These are phyloP conservation scores for Siphlonurus alternatus DNA, from an alignment of 2,888 invertebrate species.

Conservation along the genomic window DNA sequence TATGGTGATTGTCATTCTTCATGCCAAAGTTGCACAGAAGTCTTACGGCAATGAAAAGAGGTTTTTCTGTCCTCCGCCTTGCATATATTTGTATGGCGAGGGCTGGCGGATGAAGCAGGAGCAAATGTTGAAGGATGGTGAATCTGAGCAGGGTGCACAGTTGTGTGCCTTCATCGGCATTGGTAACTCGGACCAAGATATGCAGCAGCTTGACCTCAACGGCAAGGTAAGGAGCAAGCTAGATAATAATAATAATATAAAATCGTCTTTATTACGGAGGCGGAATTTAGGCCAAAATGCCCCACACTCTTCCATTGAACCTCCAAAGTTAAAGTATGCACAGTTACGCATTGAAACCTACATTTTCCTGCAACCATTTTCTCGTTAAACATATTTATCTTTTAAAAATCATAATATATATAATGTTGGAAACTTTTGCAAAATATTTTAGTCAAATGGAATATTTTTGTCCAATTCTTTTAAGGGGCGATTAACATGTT, in stretches of 20 bases:
- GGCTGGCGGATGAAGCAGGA: conserved; percentile 95
- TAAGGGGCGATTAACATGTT: too few species aligned
- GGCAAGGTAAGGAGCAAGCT: conserved; percentile 45
- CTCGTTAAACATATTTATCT: too few species aligned
- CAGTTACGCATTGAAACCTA: not conserved
- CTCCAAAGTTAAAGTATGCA: not conserved
- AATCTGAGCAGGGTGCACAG: conserved; percentile 77
- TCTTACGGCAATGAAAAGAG: conserved; percentile 99
- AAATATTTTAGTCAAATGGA: too few species aligned
- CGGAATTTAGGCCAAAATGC: not conserved
- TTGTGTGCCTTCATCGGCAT: conserved; percentile 99
- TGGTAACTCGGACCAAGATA: conserved; percentile 95
- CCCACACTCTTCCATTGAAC: too few species aligned
- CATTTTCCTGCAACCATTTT: not conserved
- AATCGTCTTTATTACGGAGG: not conserved
- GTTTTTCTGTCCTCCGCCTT: conserved; percentile 98
- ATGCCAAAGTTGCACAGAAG: conserved; percentile 99
- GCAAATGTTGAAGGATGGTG: conserved; percentile 79
- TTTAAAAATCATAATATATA: too few species aligned
- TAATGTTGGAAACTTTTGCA: too few species aligned
- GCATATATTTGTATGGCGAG: conserved; percentile 95
- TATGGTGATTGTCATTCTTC: conserved; percentile 92
- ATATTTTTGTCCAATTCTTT: too few species aligned
- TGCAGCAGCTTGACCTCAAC: conserved; percentile 94
- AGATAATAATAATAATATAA: not conserved